Base-by-base conservation (phyloP, 2,113 vertebrate species). In the Nycticebus coucang region DNA sequence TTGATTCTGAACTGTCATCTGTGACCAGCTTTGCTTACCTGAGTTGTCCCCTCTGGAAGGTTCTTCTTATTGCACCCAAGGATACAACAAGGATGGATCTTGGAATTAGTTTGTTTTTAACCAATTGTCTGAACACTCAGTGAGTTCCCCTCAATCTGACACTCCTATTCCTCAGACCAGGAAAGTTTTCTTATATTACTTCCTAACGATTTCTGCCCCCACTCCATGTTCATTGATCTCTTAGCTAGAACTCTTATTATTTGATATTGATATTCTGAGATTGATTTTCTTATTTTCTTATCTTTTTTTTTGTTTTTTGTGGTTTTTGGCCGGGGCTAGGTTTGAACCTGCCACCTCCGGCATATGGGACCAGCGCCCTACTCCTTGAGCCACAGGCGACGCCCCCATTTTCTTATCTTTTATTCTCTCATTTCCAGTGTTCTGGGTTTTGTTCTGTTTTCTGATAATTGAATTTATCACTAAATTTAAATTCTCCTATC, bases 401-500 rank as follows among this genome's bases (percentile, higher is more conserved):
- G n/a, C n/a, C n/a, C n/a, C n/a, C n/a, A 82, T 62, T 96, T 87
- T 69, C n/a, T 59, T 60, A 80, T 41, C 7, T 69, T 62, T 94
- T 77, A 82, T 77, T 62, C 33, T 68, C 59, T 84, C 57, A 45
- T n/a, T 84, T 79, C 62, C 37, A 69, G 60, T 64, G n/a, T 10
- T 35, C 88, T 95, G 24, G 37, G 79, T 74, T 94, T 68, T 85
- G n/a, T 8, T 53, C 57, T 82, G 83, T 21, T 85, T 91, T 87
- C 60, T 72, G 64, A 84, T 9, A 95, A 80, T 79, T 91, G 77
- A 77, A 77, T 68, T 45, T 33, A 84, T n/a, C 8, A 78, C 74
- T 68, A 94, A 86, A 95, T 90, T 93, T 87, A 50, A 93, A 21
- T 80, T 74, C 45, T 86, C n/a, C 28, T 69, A 91, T 33, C 45